Base-by-base conservation (phyloP, 2,797 vertebrate genomes). In the Gobio occitaniae region DNA sequence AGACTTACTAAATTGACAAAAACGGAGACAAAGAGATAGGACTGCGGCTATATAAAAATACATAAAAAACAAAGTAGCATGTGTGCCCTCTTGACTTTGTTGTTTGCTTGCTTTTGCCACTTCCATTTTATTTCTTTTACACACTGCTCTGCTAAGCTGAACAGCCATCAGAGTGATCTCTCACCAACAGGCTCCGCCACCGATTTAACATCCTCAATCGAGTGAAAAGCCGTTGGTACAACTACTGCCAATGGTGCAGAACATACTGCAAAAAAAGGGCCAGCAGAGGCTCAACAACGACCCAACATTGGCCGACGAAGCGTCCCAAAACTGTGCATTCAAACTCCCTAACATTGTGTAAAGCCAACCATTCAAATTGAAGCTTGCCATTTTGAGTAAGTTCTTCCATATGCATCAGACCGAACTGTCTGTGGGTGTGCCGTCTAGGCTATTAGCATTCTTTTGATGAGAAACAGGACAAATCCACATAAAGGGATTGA, bases 401-500 rank as follows among this genome's bases (percentile, higher is more conserved):
- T 80, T n/a, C 19, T 69, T 65, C 29, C 38, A 38, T 15, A 82
- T 15, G 41, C 41, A 82, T 61, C n/a, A 72, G n/a, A 44, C 25
- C 19, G 25, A 82, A 71, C 52, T 2, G 1, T 70, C 41, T 75
- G 21, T 80, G 44, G 19, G 16, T 65, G 72, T 61, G 76, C 21
- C 17, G 52, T 85, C 47, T 81, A 59, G 6, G 12, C 13, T 80
- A 75, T 75, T 75, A 83, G 47, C 81, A 75, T 52, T 76, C 32
- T 83, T 65, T 75, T 66, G 44, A 41, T 83, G 71, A 75, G 56
- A 25, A 66, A 76, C 36, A 76, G 56, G 13, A 54, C 47, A 75
- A 38, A 36, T 36, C 47, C 19, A 66, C 74, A 47, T 44, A 32
- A 19, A 77, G 10, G n/a, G 50, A 68, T 21, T 77, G 75, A 13